Conservation (phyloP, 2,113 vertebrate species). For the Sakesphorus luctuosus region DNA sequence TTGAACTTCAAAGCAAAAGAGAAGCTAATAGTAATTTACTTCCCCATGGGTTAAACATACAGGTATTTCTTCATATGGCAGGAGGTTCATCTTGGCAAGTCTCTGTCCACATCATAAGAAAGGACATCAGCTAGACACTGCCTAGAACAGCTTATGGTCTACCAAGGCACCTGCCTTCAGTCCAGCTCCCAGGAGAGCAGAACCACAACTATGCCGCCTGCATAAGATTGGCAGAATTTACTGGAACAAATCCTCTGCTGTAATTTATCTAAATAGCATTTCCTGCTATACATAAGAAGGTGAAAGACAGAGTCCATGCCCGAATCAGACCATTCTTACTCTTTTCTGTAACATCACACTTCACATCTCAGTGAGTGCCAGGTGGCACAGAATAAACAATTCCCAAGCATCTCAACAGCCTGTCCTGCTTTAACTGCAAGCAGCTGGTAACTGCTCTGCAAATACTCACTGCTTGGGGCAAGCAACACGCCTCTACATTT, state of each 20-base stretch:
- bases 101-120: not conserved
- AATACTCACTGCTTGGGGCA: not conserved
- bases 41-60: not conserved
- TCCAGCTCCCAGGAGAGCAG: not conserved
- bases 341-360: not conserved
- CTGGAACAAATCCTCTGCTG: not conserved
- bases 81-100: not conserved
- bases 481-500: not conserved
- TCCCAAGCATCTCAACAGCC: not conserved
- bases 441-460: not conserved
- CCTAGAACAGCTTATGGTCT: not conserved
- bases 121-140: not conserved
- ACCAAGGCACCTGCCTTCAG: not conserved
- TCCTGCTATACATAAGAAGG: not conserved
- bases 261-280: not conserved
- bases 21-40: not conserved
- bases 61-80: not conserved
- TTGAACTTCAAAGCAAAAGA: not conserved
- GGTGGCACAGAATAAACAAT: not conserved
- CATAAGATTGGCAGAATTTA: not conserved
- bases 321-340: not conserved
- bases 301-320: not conserved
- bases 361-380: accelerated
- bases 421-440: not conserved
- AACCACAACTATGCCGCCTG: not conserved